These are phyloP conservation scores for Elephas maximus DNA, from an alignment of 2,113 vertebrate genomes.

Conservation along the genomic window DNA sequence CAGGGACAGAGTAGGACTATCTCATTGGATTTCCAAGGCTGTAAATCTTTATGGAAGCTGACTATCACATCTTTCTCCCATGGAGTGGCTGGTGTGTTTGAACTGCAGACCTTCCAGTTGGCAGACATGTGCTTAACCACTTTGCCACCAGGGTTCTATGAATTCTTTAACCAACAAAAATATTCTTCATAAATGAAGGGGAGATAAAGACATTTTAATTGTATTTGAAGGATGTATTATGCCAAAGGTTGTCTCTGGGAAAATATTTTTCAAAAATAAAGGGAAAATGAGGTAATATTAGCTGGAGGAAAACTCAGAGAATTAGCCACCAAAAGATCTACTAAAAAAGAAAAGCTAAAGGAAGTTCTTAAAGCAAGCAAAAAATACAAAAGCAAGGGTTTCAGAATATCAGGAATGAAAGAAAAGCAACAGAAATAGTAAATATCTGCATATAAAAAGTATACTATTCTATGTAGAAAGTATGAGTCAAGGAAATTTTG, in stretches of 20 bases:
- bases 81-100: no score
- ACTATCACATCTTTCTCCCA: no score
- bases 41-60: no score
- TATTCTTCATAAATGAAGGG: neutral
- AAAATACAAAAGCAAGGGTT: neutral
- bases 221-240: no score
- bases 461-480: neutral
- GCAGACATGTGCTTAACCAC: no score
- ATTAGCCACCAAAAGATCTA: neutral
- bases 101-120: no score
- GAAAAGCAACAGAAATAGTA: neutral
- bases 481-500: no score
- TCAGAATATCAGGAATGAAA: neutral
- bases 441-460: neutral
- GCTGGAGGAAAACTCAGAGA: neutral
- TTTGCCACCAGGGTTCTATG: no score
- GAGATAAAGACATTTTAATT: neutral
- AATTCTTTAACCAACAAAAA: no score
- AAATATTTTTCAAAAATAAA: neutral
- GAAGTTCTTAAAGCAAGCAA: neutral
- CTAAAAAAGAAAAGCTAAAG: neutral
- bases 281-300: neutral
- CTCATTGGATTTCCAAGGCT: no score
- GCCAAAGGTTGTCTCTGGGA: neutral
- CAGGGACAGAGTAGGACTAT: no score